Base-by-base conservation (phyloP, 2,797 vertebrate species). In the Pipistrellus pipistrellus region DNA sequence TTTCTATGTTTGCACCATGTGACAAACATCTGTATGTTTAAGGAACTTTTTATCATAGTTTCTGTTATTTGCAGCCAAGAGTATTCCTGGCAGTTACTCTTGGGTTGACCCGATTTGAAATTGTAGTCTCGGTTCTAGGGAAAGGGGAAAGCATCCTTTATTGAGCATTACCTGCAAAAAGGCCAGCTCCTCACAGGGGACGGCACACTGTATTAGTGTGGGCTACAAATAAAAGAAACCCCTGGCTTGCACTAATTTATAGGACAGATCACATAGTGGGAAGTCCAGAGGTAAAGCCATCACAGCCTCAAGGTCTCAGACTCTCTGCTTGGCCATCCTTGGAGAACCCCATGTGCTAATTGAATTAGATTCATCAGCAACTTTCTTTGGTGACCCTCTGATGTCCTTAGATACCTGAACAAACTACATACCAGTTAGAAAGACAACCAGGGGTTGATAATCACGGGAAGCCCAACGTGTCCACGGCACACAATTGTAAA, bases 1-100 rank as follows among this genome's bases (percentile, higher is more conserved):
- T 68, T 38, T n/a, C 35, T 38, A 69, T 69, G 68, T 84, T 35
- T 66, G 44, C 62, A 77, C 41, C n/a, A 13, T 21, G 83, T 57
- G 68, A 92, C 85, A 80, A 90, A 78, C 85, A 48, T 38, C 35
- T 66, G 68, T 88, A 32, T 73, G 71, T 64, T 93, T 84, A 46
- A 71, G 72, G 44, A 93, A 83, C 8, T 44, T 81, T 82, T 62
- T 73, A 55, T 84, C 53, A 73, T 93, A 69, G 68, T 95, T 94
- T 80, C 84, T 75, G 35, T 84, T 95, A 91, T 90, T 92, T 88
- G 48, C 8, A 88, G 83, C 80, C 84, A 46, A 87, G 92, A 66
- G 35, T 69, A 53, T 83, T 88, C 72, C 66, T 95, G 88, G 85
- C 57, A 84, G 75, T 73, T 48, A 55, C 32, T 93, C 53, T 73